phyloP scores from a whole-genome alignment of 2,888 invertebrate species.

The Allolobophora icterica region DNA sequence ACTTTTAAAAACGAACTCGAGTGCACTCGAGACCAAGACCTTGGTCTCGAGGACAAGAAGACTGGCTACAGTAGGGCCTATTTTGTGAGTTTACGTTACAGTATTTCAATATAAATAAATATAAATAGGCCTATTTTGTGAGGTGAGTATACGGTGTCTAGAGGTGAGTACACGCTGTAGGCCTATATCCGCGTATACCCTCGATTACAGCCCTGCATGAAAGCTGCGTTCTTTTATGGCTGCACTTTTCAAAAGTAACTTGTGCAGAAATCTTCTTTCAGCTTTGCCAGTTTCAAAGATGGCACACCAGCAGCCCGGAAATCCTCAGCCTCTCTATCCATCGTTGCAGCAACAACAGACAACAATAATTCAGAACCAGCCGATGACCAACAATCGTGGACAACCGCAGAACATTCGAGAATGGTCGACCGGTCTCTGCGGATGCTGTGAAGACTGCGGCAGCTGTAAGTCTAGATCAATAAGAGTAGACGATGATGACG shows the following conservation, averaged over 20 bases:
- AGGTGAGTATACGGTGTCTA: no score
- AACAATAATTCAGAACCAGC: not conserved
- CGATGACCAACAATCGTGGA: not conserved
- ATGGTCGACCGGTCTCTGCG: slow-evolving; percentile 37
- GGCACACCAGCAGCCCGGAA: not conserved
- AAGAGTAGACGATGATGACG: not conserved
- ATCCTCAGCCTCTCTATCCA: not conserved
- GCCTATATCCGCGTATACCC: no score
- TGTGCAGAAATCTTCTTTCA: not conserved
- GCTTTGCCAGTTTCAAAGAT: not conserved
- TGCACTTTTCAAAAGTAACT: not conserved
- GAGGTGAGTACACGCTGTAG: no score
- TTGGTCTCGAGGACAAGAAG: no score
- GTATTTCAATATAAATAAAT: no score
- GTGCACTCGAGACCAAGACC: no score
- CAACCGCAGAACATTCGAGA: slow-evolving; percentile 30
- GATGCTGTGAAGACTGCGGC: slow-evolving; percentile 34
- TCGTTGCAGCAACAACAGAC: not conserved
- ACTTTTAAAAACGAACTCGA: no score
- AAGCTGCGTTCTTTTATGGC: not conserved
- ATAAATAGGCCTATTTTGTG: no score
- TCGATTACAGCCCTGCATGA: no score
- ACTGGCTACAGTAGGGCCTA: no score
- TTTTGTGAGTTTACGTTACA: no score
- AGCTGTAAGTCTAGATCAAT: slow-evolving; percentile 32